A percentile compares a stretch with the other conserved stretches of the same genome.
Conservation (phyloP, 1,140 invertebrate genomes). For the Procambarus virginalis region DNA sequence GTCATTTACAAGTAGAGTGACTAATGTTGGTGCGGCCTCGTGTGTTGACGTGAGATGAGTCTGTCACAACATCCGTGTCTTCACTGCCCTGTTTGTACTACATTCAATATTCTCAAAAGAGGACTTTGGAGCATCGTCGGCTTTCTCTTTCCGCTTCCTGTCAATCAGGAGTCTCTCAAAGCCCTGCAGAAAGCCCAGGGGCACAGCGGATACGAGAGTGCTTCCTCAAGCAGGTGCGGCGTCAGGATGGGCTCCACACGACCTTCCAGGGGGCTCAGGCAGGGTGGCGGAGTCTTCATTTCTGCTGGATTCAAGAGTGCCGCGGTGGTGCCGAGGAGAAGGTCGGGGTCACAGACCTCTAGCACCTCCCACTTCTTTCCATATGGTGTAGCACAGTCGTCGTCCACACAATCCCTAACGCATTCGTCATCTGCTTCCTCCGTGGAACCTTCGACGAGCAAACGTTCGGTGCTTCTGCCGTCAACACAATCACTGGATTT, state of each 20-base stretch:
- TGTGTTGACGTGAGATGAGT: slow-evolving; percentile 2
- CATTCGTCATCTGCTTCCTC: neutral
- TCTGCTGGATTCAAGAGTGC: slow-evolving; percentile 33
- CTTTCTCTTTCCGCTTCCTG: slow-evolving; percentile 8
- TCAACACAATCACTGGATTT: neutral
- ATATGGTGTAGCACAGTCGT: too few relatives aligned
- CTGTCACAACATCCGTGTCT: neutral
- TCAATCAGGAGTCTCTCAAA: neutral
- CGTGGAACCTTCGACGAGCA: neutral
- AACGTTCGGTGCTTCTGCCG: neutral
- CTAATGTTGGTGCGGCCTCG: neutral
- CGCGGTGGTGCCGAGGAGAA: neutral
- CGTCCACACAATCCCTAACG: neutral
- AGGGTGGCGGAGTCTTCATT: slow-evolving; percentile 8
- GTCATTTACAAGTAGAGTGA: neutral
- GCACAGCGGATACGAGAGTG: neutral
- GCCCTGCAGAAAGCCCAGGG: neutral
- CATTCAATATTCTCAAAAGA: neutral
- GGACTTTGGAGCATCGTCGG: slow-evolving; percentile 6
- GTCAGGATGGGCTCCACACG: slow-evolving; percentile 17
- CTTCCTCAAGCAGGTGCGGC: neutral
- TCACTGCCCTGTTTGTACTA: neutral
- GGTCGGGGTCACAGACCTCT: neutral
- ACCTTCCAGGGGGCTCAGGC: neutral
- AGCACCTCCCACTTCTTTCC: neutral